Evolutionary conservation across 1,140 invertebrate species (phyloP).

Genomic region (Zaprionus inermis): DNA sequence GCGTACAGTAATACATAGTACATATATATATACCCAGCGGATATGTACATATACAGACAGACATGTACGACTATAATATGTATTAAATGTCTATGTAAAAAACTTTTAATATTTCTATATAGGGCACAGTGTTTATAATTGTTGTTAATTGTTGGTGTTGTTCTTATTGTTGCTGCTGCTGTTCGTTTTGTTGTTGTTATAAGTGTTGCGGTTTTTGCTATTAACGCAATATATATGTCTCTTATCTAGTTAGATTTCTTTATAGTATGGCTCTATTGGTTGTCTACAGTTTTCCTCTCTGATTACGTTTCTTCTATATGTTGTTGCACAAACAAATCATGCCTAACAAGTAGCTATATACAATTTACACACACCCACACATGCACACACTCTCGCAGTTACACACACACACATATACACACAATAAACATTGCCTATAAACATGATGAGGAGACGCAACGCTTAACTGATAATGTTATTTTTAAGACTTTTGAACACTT

Average conservation of each 20-base stretch:
- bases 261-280: constrained; percentile 28
- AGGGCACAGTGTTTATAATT: constrained; percentile 31
- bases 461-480: constrained; percentile 43
- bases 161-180: background rate
- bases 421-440: background rate
- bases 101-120: constrained; percentile 3
- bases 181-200: too few species aligned
- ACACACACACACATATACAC: background rate
- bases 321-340: constrained; percentile 16
- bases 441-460: constrained; percentile 21
- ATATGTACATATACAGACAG: constrained; percentile 4
- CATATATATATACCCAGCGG: constrained; percentile 22
- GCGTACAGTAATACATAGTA: constrained; percentile 15
- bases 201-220: constrained; percentile 15
- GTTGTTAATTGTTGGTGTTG: constrained; percentile 15
- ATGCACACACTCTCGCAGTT: background rate
- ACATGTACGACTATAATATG: constrained; percentile 4
- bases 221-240: constrained; percentile 6
- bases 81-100: constrained; percentile 23
- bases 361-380: constrained; percentile 20
- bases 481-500: constrained; percentile 74
- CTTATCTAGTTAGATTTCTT: constrained; percentile 13
- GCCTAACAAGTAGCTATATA: constrained; percentile 29
- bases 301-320: background rate
- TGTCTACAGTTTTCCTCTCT: constrained; percentile 11